Evolutionary conservation across 2,888 invertebrate species (phyloP).

Genomic region (Girardia tigrina): DNA sequence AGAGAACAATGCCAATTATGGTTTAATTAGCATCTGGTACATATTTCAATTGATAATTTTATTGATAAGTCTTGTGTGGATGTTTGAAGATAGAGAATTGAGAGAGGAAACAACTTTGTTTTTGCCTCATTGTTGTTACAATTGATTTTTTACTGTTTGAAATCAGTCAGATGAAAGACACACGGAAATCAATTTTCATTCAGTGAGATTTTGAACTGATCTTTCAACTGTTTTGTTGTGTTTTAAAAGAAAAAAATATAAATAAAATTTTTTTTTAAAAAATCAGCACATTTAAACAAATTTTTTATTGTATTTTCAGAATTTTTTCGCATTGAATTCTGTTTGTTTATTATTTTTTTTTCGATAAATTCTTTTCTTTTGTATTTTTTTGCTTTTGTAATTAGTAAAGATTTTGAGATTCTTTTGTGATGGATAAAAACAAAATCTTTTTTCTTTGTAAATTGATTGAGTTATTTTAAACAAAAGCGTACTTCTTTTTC

Average conservation of each 20-base stretch:
- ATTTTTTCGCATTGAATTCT: not conserved
- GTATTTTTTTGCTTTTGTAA: too few relatives aligned
- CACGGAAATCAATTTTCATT: slow-evolving; percentile 18
- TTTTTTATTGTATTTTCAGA: not conserved
- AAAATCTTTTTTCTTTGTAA: too few relatives aligned
- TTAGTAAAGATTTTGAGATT: too few relatives aligned
- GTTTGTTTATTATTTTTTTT: not conserved
- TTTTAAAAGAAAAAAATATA: not conserved
- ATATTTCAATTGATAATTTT: slow-evolving; percentile 23
- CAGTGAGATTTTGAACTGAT: slow-evolving; percentile 16
- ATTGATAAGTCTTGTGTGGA: slow-evolving; percentile 20
- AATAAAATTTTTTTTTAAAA: too few relatives aligned
- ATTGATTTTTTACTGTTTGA: slow-evolving; percentile 23
- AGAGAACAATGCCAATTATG: slow-evolving; percentile 12
- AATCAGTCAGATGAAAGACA: slow-evolving; percentile 23
- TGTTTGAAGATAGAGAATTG: slow-evolving; percentile 23
- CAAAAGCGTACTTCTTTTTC: slow-evolving; percentile 6
- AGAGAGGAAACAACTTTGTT: slow-evolving; percentile 23
- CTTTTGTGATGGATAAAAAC: too few relatives aligned
- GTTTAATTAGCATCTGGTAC: slow-evolving; percentile 23
- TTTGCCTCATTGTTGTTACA: not conserved
- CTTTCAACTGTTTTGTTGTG: slow-evolving; percentile 17
- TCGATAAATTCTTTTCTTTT: not conserved
- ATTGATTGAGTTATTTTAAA: slow-evolving; percentile 15
- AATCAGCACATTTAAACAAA: slow-evolving; percentile 7